phyloP scores from a whole-genome alignment of 2,888 invertebrate species.

The Baronia brevicornis region DNA sequence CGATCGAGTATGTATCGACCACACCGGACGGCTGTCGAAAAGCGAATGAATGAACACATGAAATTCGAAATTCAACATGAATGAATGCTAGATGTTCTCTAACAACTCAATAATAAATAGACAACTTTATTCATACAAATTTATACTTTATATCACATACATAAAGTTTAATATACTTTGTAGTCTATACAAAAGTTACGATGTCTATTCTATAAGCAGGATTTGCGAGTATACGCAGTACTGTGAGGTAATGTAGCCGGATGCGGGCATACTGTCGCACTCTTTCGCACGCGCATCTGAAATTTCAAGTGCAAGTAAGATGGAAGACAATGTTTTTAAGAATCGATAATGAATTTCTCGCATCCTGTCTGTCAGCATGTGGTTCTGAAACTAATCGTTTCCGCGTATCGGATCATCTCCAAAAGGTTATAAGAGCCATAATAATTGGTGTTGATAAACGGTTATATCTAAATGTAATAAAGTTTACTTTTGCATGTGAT shows the following conservation, averaged over 20 bases:
- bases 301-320: slow-evolving; percentile 25
- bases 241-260: slow-evolving; percentile 36
- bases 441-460: slow-evolving; percentile 12
- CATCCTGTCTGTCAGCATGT: slow-evolving; percentile 69
- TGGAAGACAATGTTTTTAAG: slow-evolving; percentile 42
- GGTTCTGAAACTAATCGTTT: slow-evolving; percentile 70
- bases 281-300: slow-evolving; percentile 26
- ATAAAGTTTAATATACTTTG: slow-evolving; percentile 13
- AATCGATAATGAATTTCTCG: slow-evolving; percentile 63
- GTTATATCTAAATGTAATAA: not conserved
- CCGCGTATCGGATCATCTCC: slow-evolving; percentile 31
- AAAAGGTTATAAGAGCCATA: slow-evolving; percentile 25
- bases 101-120: slow-evolving; percentile 11
- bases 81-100: slow-evolving; percentile 29
- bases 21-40: slow-evolving; percentile 1
- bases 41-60: slow-evolving; percentile 16
- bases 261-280: slow-evolving; percentile 32
- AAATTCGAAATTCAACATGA: slow-evolving; percentile 19
- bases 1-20: slow-evolving; percentile 1
- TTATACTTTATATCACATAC: fast-evolving
- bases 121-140: slow-evolving; percentile 8
- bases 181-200: slow-evolving; percentile 3
- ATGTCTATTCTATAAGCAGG: slow-evolving; percentile 9
- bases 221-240: slow-evolving; percentile 36
- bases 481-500: slow-evolving; percentile 15